A percentile compares a stretch with the other conserved stretches of the same genome.
Conservation (phyloP, 2,113 vertebrate genomes). For the Sardina pilchardus region DNA sequence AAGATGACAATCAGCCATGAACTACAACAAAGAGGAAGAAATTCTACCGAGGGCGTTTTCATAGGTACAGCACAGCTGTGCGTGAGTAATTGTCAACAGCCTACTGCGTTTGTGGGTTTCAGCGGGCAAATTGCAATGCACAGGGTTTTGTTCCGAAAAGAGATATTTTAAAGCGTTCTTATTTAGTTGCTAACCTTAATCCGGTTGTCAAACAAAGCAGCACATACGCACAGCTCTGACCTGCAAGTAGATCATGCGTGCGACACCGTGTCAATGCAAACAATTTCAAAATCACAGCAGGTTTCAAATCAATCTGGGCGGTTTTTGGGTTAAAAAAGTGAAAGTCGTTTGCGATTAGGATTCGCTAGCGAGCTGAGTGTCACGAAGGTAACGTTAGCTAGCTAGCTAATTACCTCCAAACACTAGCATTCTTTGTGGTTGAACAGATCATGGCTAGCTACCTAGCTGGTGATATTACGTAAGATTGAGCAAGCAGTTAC, state of each 20-base stretch:
- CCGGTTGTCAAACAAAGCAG: conserved; percentile 18
- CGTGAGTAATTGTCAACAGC: not conserved
- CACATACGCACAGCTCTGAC: not conserved
- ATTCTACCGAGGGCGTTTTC: conserved; percentile 49
- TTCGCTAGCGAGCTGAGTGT: conserved; percentile 21
- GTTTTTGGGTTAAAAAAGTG: conserved; percentile 61
- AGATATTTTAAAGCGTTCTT: conserved; percentile 29
- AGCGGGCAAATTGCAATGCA: conserved; percentile 28
- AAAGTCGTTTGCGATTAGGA: conserved; percentile 50
- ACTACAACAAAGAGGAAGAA: conserved; percentile 11
- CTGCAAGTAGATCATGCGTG: conserved; percentile 25
- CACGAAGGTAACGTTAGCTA: not conserved
- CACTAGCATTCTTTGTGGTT: conserved; percentile 6
- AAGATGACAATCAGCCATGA: conserved; percentile 51
- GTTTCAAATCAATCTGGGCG: conserved; percentile 55
- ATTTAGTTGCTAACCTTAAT: conserved; percentile 14
- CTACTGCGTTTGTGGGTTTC: not conserved
- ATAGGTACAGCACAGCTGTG: conserved; percentile 33
- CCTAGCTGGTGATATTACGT: not conserved
- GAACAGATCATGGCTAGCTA: conserved; percentile 11
- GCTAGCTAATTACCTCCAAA: not conserved
- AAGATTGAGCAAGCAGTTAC: not conserved
- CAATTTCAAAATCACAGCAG: conserved; percentile 39
- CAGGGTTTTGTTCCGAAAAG: conserved; percentile 54
- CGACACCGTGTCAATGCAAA: not conserved